These are phyloP conservation scores for Esox lucius DNA, from an alignment of 2,797 vertebrate genomes.

Conservation along the genomic window DNA sequence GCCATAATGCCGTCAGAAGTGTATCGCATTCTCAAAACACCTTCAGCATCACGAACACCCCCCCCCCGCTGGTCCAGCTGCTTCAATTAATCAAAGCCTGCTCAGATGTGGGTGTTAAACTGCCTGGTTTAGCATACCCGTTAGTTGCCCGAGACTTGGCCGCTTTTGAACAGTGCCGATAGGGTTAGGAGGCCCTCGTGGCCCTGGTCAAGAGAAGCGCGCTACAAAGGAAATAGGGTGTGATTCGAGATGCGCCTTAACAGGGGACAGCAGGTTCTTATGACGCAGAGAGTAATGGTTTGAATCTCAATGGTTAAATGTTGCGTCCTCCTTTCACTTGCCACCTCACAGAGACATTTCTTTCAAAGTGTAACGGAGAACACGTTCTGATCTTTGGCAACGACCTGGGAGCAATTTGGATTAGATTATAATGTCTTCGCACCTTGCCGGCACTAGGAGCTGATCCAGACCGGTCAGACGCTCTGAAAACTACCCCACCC, in stretches of 20 bases:
- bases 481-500: too few species aligned
- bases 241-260: neutral
- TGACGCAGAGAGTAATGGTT: neutral
- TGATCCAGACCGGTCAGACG: too few species aligned
- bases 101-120: conserved; percentile 19
- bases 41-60: conserved; percentile 33
- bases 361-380: neutral
- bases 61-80: conserved; percentile 42
- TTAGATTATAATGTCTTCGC: too few species aligned
- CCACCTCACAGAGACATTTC: neutral
- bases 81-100: conserved; percentile 30
- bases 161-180: too few species aligned
- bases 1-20: conserved; percentile 59
- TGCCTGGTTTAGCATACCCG: conserved; percentile 7
- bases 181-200: too few species aligned
- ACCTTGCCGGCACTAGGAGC: too few species aligned
- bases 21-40: conserved; percentile 37
- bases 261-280: neutral
- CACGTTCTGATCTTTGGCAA: too few species aligned
- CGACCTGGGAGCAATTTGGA: too few species aligned
- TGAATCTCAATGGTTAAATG: neutral
- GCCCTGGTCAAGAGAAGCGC: neutral
- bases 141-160: neutral
- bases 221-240: neutral
- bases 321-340: neutral